These are phyloP conservation scores for Fopius arisanus DNA, from an alignment of 1,140 invertebrate genomes.

Conservation along the genomic window DNA sequence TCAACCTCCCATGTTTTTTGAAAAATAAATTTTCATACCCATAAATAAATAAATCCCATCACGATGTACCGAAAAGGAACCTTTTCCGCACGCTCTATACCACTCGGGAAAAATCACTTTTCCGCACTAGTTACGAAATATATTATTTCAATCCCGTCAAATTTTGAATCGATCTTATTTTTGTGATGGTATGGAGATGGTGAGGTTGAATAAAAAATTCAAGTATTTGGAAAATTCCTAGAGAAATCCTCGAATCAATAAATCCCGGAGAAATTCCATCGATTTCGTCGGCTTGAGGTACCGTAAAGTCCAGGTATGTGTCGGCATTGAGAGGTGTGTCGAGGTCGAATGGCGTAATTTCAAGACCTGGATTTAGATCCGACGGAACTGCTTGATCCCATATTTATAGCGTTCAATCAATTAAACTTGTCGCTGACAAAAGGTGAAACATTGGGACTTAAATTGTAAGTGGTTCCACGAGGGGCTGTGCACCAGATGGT, in stretches of 20 bases:
- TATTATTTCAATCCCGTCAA: too few species aligned
- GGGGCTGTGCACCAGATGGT: background rate
- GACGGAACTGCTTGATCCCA: background rate
- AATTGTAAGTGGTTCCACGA: background rate
- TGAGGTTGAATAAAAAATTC: too few species aligned
- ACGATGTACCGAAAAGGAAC: too few species aligned
- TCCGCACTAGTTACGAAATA: too few species aligned
- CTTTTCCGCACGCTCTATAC: too few species aligned
- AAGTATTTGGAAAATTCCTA: too few species aligned
- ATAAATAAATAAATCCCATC: background rate
- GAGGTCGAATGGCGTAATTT: background rate
- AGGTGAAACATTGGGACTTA: background rate
- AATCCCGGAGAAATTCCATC: background rate
- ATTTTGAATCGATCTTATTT: too few species aligned
- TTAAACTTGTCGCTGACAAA: too few species aligned
- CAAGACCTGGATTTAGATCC: background rate
- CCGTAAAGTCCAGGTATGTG: background rate
- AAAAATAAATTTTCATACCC: background rate
- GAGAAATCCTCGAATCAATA: too few species aligned
- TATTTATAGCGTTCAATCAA: background rate
- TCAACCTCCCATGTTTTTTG: background rate
- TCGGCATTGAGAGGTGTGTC: slow-evolving; percentile 12
- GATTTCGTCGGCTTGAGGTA: background rate
- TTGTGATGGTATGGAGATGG: too few species aligned
- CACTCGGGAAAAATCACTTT: too few species aligned